A percentile compares a stretch with the other conserved stretches of the same genome.
phyloP scores from a whole-genome alignment of 92 coral and sea anemone genomes.

The Micromussa lordhowensis region DNA sequence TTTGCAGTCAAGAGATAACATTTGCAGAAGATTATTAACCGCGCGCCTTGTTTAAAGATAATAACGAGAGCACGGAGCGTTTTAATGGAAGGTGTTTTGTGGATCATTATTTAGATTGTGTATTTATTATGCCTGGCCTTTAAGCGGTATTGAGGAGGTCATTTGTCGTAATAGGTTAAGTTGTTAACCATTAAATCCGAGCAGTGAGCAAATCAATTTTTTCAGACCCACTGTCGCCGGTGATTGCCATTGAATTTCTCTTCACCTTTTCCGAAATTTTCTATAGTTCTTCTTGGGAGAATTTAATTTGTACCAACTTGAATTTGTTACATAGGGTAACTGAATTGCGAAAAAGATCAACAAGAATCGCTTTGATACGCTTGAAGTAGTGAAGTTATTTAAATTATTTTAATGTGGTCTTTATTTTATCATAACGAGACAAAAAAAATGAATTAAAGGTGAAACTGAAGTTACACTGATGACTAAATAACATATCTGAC shows the following conservation, averaged over 20 bases:
- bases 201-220: background rate
- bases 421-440: constrained; percentile 22
- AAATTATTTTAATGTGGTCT: constrained; percentile 25
- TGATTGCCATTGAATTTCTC: background rate
- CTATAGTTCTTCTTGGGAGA: background rate
- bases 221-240: background rate
- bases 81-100: background rate
- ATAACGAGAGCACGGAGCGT: background rate
- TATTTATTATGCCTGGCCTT: constrained; percentile 32
- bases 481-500: background rate
- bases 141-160: background rate
- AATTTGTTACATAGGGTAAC: background rate
- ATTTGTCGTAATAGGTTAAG: background rate
- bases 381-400: constrained; percentile 22
- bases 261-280: background rate
- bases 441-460: background rate
- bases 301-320: background rate
- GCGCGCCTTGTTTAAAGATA: background rate
- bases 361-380: constrained; percentile 7
- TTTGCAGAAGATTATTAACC: no score
- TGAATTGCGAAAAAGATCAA: background rate
- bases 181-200: no score
- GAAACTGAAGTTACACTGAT: background rate
- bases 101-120: constrained; percentile 18
- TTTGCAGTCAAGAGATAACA: background rate